phyloP scores from a whole-genome alignment of 2,113 vertebrate genomes.

The Sinocyclocheilus grahami region DNA sequence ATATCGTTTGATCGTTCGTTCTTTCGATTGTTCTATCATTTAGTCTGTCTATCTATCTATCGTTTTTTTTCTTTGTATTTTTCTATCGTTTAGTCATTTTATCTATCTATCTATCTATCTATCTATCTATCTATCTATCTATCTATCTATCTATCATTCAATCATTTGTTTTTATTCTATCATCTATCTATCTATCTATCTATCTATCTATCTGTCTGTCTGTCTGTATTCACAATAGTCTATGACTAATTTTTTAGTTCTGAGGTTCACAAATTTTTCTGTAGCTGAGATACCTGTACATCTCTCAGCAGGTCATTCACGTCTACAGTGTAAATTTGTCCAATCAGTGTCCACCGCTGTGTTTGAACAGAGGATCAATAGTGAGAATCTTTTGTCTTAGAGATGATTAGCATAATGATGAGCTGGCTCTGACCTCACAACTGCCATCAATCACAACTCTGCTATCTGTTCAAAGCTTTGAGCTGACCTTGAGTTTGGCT shows the following conservation, averaged over 20 bases:
- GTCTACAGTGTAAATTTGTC: constrained; percentile 3
- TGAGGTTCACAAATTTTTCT: not conserved
- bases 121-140: not conserved
- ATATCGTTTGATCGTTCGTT: no score
- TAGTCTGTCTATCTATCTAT: no score
- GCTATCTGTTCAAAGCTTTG: constrained; percentile 25
- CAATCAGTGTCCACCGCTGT: not conserved
- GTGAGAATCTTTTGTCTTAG: constrained; percentile 5
- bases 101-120: no score
- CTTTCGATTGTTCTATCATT: no score
- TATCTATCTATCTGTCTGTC: not conserved
- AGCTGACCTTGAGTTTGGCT: constrained; percentile 18
- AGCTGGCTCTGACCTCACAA: constrained; percentile 37
- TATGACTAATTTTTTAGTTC: not conserved
- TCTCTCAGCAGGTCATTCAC: not conserved
- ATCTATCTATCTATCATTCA: not conserved
- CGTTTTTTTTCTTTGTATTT: no score
- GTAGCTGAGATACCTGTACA: not conserved
- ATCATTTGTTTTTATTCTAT: no score
- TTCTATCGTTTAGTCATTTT: no score
- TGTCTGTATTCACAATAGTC: not conserved
- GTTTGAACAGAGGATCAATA: constrained; percentile 24
- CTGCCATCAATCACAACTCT: constrained; percentile 25
- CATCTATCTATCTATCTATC: not conserved
- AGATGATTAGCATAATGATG: constrained; percentile 40